Evolutionary conservation across 2,888 invertebrate species (phyloP).

Genomic region (Poecilobothrus nobilitatus): DNA sequence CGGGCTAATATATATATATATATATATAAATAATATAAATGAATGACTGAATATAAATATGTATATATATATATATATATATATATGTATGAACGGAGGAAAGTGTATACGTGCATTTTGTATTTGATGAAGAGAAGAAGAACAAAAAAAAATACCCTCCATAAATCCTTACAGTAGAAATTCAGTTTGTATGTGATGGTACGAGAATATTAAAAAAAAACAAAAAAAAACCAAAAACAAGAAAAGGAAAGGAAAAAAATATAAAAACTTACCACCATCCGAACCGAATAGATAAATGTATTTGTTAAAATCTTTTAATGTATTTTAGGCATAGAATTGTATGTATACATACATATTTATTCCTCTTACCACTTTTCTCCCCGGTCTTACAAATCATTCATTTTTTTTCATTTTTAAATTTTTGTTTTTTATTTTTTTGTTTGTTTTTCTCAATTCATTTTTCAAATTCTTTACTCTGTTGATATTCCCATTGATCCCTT

Average conservation of each 20-base stretch:
- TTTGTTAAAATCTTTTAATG: background rate
- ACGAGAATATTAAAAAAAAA: background rate
- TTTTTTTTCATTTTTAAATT: too few species aligned
- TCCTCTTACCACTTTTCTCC: background rate
- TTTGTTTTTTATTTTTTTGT: background rate
- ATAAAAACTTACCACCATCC: background rate
- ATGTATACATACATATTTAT: background rate
- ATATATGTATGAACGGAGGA: background rate
- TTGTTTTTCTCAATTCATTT: background rate
- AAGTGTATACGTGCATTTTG: background rate
- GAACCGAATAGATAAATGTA: background rate
- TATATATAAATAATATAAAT: background rate
- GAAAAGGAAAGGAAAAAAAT: too few species aligned
- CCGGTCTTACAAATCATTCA: too few species aligned
- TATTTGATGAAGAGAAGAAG: background rate
- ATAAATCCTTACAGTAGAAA: background rate
- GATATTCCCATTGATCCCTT: background rate
- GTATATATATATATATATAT: background rate
- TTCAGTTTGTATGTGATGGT: background rate
- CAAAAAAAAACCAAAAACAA: too few species aligned
- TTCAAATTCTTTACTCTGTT: constrained; percentile 1
- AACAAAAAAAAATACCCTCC: background rate
- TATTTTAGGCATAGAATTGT: background rate
- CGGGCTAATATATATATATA: background rate
- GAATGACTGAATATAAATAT: background rate